Conservation (phyloP, 2,797 vertebrate species). For the Holocentrus rufus region DNA sequence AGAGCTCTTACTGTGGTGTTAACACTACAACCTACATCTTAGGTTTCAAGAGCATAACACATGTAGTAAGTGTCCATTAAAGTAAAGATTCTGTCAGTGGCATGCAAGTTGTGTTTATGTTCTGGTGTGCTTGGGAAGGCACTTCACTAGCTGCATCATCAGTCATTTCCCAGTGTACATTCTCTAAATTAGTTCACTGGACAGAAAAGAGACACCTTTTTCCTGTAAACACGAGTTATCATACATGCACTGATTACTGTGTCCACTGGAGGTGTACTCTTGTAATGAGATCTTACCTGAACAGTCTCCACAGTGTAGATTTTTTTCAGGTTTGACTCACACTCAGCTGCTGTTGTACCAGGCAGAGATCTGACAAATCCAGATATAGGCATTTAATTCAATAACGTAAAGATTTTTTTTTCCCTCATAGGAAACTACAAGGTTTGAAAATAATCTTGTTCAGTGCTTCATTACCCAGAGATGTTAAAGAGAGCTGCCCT, state of each 20-base stretch:
- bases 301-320: conserved; percentile 95
- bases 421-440: not conserved
- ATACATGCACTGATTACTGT: not conserved
- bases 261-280: not conserved
- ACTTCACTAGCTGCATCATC: not conserved
- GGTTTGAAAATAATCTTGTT: not conserved
- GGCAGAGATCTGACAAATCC: conserved; percentile 87
- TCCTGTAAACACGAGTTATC: not conserved
- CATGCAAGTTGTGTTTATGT: not conserved
- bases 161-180: not conserved
- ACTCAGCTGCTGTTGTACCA: conserved; percentile 94
- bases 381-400: conserved; percentile 3
- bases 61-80: not conserved
- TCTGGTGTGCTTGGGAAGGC: not conserved
- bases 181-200: no score
- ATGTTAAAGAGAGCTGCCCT: conserved; percentile 28
- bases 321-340: conserved; percentile 94
- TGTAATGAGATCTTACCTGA: conserved; percentile 82
- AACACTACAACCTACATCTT: not conserved
- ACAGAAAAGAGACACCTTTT: no score
- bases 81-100: not conserved
- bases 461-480: conserved; percentile 3
- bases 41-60: not conserved
- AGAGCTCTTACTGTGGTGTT: not conserved
- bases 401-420: not conserved